Base-by-base conservation (phyloP, 2,113 vertebrate species). In the Orientallactaga bullata region DNA sequence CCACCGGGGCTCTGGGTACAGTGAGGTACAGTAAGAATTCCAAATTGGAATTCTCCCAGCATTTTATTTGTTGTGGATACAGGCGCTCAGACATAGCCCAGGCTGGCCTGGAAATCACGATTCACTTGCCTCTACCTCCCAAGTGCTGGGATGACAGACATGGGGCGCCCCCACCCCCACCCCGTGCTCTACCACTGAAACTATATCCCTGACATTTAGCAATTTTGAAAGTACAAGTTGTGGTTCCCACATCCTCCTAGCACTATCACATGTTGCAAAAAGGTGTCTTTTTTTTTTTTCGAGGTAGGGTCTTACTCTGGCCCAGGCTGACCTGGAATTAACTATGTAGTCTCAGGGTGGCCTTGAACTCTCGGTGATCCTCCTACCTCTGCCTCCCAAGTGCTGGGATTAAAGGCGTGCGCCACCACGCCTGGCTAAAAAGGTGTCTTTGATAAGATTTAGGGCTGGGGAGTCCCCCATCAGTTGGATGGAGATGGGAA, bases 401-500 rank as follows among this genome's bases (percentile, higher is more conserved):
- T n/a, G n/a, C n/a, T n/a, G n/a, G n/a, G n/a, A n/a, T n/a, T n/a
- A n/a, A n/a, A n/a, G n/a, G n/a, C n/a, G n/a, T n/a, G n/a, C n/a
- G n/a, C n/a, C n/a, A n/a, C n/a, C n/a, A n/a, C n/a, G n/a, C n/a
- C n/a, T n/a, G n/a, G n/a, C n/a, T n/a, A n/a, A n/a, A 37, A 85
- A 76, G 12, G 13, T 42, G 37, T 68, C 65, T 94, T 61, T 88
- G 90, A 35, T 89, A 80, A 80, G 93, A 69, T 93, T 88, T 90
- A 11, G 21, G 55, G 42, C 8, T 5, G n/a, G 83, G 68, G 61
- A 51, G 32, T 13, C 72, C 86, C 83, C 3, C 37, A 39, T 60
- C 35, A 28, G 17, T 35, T 84, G 37, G 10, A 16, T 92, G 89
- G 69, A 90, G 71, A 58, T 92, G 74, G 83, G 65, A 69, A 90